These are phyloP conservation scores for Pachypanchax playfairii DNA, from an alignment of 2,113 vertebrate genomes.

Conservation along the genomic window DNA sequence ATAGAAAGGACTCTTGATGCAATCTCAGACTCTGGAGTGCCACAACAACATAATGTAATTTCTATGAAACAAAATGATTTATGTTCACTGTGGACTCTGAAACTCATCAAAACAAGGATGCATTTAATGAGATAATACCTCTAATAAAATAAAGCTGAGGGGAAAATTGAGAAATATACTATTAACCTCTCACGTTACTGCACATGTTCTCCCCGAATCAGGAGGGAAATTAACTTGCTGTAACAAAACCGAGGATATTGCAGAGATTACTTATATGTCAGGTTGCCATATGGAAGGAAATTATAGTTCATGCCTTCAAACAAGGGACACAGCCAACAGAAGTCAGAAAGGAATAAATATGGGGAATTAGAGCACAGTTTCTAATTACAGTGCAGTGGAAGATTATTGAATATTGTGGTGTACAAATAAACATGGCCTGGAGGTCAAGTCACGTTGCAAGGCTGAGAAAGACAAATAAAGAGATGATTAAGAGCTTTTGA, in stretches of 20 bases:
- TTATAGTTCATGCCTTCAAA: constrained; percentile 40
- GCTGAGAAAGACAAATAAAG: constrained; percentile 4
- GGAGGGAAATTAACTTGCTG: constrained; percentile 43
- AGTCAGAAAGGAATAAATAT: constrained; percentile 41
- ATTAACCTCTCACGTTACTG: constrained; percentile 7
- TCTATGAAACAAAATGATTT: neutral
- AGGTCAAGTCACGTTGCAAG: constrained; percentile 42
- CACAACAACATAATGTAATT: constrained; percentile 3
- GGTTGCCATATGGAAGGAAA: constrained; percentile 41
- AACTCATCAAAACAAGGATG: constrained; percentile 5
- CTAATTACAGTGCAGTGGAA: constrained; percentile 71
- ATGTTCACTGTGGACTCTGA: neutral
- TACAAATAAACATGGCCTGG: constrained; percentile 50
- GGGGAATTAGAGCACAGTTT: constrained; percentile 42
- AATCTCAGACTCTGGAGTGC: neutral
- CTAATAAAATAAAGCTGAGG: constrained; percentile 8
- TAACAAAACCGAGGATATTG: constrained; percentile 41
- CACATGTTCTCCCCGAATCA: constrained; percentile 8
- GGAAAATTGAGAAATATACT: neutral
- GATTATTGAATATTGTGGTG: constrained; percentile 57
- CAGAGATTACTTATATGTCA: constrained; percentile 42
- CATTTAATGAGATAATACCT: neutral
- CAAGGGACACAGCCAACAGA: constrained; percentile 29
- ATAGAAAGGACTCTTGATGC: neutral
- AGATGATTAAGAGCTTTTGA: constrained; percentile 30